Percentiles rank a stretch among this genome's conserved stretches.
Evolutionary conservation across 2,113 vertebrate species (phyloP).

Genomic region (Chinchilla lanigera): DNA sequence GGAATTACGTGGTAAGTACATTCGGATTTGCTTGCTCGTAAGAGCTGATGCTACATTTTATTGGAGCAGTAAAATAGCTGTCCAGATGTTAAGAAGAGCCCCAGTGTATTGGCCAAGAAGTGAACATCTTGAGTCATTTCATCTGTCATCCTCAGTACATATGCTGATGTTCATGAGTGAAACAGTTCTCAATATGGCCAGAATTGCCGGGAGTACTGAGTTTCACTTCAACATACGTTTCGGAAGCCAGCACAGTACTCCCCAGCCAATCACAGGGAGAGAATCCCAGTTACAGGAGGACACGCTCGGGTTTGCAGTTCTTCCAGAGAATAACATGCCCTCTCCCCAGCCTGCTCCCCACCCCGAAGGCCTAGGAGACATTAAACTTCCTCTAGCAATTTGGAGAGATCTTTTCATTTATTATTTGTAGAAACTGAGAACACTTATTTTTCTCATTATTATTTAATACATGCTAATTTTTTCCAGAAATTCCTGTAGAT

Average conservation of each 20-base stretch:
- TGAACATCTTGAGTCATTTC: constrained; percentile 81
- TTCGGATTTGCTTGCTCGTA: constrained; percentile 79
- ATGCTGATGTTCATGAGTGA: constrained; percentile 82
- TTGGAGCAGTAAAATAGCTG: constrained; percentile 77
- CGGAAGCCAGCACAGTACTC: background rate
- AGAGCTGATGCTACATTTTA: constrained; percentile 76
- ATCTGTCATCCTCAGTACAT: constrained; percentile 74
- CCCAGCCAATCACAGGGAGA: constrained; percentile 47
- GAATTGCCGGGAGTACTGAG: constrained; percentile 69
- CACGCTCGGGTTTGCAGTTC: constrained; percentile 45
- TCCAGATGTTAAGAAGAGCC: constrained; percentile 85
- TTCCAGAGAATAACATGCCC: background rate
- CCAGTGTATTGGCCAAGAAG: constrained; percentile 80
- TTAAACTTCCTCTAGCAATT: constrained; percentile 33
- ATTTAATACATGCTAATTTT: constrained; percentile 47
- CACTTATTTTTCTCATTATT: constrained; percentile 26
- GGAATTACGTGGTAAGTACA: constrained; percentile 97
- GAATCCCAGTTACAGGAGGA: background rate
- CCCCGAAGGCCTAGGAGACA: background rate
- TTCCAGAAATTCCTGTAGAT: background rate
- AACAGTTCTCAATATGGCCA: constrained; percentile 81
- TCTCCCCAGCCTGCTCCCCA: background rate
- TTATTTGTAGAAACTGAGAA: constrained; percentile 33
- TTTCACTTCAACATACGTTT: constrained; percentile 75
- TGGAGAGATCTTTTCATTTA: background rate